These are phyloP conservation scores for Theodoxus fluviatilis DNA, from an alignment of 2,888 invertebrate species.

Conservation along the genomic window DNA sequence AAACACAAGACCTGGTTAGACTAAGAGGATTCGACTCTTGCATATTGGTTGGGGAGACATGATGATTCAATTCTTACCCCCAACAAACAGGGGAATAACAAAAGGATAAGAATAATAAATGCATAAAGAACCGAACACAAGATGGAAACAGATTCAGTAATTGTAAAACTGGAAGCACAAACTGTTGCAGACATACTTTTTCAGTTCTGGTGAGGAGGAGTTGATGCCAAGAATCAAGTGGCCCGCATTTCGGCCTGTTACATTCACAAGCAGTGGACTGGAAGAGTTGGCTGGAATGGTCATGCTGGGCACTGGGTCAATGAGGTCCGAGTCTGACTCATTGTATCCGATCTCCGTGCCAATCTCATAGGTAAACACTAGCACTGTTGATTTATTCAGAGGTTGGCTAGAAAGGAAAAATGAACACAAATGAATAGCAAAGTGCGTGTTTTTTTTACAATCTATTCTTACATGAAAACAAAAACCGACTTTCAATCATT, in stretches of 20 bases:
- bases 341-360: conserved; percentile 35
- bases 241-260: conserved; percentile 47
- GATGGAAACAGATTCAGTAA: too few species aligned
- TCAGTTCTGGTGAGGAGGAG: conserved; percentile 44
- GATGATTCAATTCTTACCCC: too few species aligned
- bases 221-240: conserved; percentile 53
- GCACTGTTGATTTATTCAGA: conserved; percentile 32
- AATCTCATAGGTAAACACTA: conserved; percentile 50
- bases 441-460: not conserved
- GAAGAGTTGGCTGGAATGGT: conserved; percentile 38
- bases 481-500: not conserved
- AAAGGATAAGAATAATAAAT: not conserved
- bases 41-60: too few species aligned
- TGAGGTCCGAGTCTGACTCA: conserved; percentile 26
- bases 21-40: not conserved
- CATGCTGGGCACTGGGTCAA: conserved; percentile 40
- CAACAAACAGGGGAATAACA: not conserved
- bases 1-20: not conserved
- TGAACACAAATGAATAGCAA: not conserved
- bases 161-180: not conserved
- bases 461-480: not conserved
- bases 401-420: conserved; percentile 34
- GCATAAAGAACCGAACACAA: not conserved
- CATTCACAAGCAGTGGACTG: conserved; percentile 32
- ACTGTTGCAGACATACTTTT: conserved; percentile 36